Evolutionary conservation across 2,888 invertebrate species (phyloP).

Genomic region (Phrixothrix hirtus): DNA sequence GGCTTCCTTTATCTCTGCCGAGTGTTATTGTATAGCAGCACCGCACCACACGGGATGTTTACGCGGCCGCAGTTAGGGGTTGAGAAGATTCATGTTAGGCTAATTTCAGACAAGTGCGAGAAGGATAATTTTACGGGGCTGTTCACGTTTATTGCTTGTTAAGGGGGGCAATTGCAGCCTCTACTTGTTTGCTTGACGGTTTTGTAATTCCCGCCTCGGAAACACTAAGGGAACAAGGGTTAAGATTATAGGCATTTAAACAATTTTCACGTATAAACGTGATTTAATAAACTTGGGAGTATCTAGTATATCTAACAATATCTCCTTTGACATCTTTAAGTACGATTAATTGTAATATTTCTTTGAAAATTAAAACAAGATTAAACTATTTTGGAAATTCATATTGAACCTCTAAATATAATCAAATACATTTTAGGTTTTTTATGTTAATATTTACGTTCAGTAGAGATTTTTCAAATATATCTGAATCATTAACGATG

Average conservation of each 20-base stretch:
- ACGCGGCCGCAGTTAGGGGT: conserved; percentile 44
- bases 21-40: conserved; percentile 35
- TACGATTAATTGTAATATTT: too few relatives aligned
- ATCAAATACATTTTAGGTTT: too few relatives aligned
- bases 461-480: too few relatives aligned
- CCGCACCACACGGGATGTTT: conserved; percentile 39
- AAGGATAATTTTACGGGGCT: conserved; percentile 48
- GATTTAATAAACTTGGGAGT: not conserved
- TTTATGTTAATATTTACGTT: too few relatives aligned
- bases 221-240: conserved; percentile 17
- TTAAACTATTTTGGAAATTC: too few relatives aligned
- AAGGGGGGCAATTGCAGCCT: conserved; percentile 47
- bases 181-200: conserved; percentile 36
- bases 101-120: conserved; percentile 46
- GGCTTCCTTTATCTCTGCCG: conserved; percentile 50
- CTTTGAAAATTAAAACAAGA: too few relatives aligned
- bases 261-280: conserved; percentile 1
- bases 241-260: conserved; percentile 21
- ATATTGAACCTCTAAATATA: too few relatives aligned
- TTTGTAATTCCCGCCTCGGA: conserved; percentile 33
- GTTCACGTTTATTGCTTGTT: conserved; percentile 51
- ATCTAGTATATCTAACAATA: too few relatives aligned
- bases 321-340: too few relatives aligned
- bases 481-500: too few relatives aligned
- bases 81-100: conserved; percentile 47